Percentiles rank a stretch among this genome's conserved stretches.
Evolutionary conservation across 2,888 invertebrate species (phyloP).

Genomic region (Melanophora roralis): DNA sequence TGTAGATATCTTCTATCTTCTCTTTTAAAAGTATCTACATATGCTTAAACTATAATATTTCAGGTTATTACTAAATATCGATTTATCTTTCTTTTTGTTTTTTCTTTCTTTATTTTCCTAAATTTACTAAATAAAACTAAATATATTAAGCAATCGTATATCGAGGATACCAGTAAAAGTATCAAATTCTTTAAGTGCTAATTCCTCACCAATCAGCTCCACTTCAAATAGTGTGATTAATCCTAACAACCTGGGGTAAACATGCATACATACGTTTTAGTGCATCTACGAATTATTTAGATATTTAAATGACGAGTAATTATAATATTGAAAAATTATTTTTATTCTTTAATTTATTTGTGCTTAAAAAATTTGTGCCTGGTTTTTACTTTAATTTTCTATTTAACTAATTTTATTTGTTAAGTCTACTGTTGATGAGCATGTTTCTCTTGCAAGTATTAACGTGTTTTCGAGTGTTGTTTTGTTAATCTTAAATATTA

Average conservation of each 20-base stretch:
- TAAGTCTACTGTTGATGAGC: too few relatives aligned
- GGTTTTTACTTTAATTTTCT: too few relatives aligned
- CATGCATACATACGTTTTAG: slow-evolving; percentile 6
- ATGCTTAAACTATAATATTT: too few relatives aligned
- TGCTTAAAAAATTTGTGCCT: too few relatives aligned
- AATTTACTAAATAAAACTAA: slow-evolving; percentile 35
- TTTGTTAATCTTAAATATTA: too few relatives aligned
- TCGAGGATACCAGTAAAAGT: slow-evolving; percentile 77
- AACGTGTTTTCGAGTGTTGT: too few relatives aligned
- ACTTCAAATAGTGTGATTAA: slow-evolving; percentile 70
- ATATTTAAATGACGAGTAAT: slow-evolving; percentile 30
- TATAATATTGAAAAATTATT: slow-evolving; percentile 11
- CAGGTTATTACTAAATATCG: too few relatives aligned
- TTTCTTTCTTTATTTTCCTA: slow-evolving; percentile 47
- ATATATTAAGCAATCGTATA: slow-evolving; percentile 68
- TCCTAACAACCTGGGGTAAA: slow-evolving; percentile 76
- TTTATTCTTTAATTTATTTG: slow-evolving; percentile 10
- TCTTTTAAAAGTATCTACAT: too few relatives aligned
- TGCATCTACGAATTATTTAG: not conserved
- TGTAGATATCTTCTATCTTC: not conserved
- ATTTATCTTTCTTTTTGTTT: slow-evolving; percentile 2
- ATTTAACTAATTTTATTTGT: too few relatives aligned
- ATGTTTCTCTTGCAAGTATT: too few relatives aligned
- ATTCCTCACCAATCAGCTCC: slow-evolving; percentile 75
- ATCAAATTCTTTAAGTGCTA: slow-evolving; percentile 66